Evolutionary conservation across 2,113 vertebrate species (phyloP).

Genomic region (Tricholaema leucomelas): DNA sequence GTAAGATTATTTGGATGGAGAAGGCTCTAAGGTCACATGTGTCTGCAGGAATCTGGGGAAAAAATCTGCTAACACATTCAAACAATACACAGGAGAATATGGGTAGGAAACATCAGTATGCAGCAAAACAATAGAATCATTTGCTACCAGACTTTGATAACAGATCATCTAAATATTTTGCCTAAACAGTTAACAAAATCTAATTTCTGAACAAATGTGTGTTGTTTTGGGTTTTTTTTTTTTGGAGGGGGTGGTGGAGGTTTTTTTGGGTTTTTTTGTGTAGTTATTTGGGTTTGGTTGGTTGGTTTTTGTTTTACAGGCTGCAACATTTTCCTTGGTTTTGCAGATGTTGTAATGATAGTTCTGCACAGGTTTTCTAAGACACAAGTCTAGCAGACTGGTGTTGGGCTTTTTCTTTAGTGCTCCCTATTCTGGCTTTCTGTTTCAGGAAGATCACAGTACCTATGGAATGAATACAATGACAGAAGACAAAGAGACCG

Average conservation of each 20-base stretch:
- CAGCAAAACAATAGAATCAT: background rate
- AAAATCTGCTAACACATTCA: background rate
- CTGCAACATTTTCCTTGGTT: background rate
- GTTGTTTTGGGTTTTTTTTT: fast-evolving
- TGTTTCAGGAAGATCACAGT: background rate
- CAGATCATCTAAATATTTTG: background rate
- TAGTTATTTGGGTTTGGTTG: no score
- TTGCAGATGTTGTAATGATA: background rate
- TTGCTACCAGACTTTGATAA: background rate
- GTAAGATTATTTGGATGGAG: background rate
- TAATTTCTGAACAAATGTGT: background rate
- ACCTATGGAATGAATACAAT: background rate
- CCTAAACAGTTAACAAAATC: background rate
- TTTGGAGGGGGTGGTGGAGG: no score
- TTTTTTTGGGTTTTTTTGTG: no score
- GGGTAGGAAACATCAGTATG: background rate
- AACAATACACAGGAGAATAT: background rate
- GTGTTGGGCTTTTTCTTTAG: background rate
- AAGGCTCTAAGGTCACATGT: background rate
- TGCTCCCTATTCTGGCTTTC: background rate
- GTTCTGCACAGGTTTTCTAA: background rate
- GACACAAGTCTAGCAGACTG: background rate
- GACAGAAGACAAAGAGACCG: background rate
- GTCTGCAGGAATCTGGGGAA: background rate
- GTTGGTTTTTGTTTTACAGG: background rate